Base-by-base conservation (phyloP, 2,888 invertebrate genomes). In the Lepidochitona cinerea region DNA sequence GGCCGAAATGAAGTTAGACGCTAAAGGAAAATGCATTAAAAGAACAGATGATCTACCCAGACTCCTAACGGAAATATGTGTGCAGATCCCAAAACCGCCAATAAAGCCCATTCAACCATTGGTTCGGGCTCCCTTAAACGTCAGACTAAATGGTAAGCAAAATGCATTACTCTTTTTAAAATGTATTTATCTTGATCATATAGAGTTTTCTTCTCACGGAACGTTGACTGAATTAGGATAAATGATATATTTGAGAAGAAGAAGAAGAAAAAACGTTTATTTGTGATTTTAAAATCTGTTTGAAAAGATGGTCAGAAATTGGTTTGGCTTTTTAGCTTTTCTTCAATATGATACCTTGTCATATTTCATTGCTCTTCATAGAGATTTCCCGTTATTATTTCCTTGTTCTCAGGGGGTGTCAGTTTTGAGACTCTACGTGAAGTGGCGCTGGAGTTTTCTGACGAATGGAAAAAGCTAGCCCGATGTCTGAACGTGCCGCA, bases 51-150 rank as follows among this genome's bases (percentile, higher is more conserved):
- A 4, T 23, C 18, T n/a, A 49, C 7, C 59, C 3, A 12, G 33
- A 23, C 14, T 66, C n/a, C 35, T 66, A 66, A 9, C 66, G 29
- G 66, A 66, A 26, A 66, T 66, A 35, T 66, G 66, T n/a, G 37
- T 66, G 23, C 14, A 26, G 12, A 12, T 66, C 37, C 36, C 35
- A 18, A 66, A 66, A n/a, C 37, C 66, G 29, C 35, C 32, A 37
- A 14, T 66, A 35, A 18, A 5, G 35, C 35, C 66, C 12, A 14
- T 66, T 1, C 4, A 1, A 3, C 36, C 35, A 5, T n/a, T 66
- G 9, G 29, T 37, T 1, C 14, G 37, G 35, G 66, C 66, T 14
- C 37, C 66, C 5, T 26, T 66, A 37, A 29, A 66, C 37, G 37
- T 66, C 1, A 66, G 37, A 66, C 66, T 66, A 14, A 18, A 14